These are phyloP conservation scores for Solenodon paradoxus DNA, from an alignment of 2,113 vertebrate species.

Conservation along the genomic window DNA sequence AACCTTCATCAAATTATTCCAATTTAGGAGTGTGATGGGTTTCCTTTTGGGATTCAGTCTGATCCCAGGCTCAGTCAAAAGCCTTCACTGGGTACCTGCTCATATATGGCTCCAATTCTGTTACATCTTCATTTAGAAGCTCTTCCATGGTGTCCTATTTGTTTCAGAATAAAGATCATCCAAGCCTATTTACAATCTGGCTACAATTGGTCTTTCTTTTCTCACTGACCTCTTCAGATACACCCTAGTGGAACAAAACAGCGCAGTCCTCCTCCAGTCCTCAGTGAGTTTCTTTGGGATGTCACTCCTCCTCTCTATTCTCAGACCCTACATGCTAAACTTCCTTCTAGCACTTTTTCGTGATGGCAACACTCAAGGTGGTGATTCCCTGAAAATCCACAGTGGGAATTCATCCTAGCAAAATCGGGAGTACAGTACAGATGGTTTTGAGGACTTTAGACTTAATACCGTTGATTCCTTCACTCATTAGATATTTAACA, in stretches of 20 bases:
- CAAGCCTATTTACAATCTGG: background rate
- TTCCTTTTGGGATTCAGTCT: background rate
- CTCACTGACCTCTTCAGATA: background rate
- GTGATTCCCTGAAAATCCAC: background rate
- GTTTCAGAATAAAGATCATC: background rate
- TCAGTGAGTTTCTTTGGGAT: background rate
- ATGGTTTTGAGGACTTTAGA: background rate
- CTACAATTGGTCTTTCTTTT: background rate
- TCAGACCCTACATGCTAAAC: background rate
- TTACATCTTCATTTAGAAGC: background rate
- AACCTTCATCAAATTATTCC: background rate
- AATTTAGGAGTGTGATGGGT: background rate
- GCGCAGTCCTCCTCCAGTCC: background rate
- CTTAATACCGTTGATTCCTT: background rate
- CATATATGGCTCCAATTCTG: background rate
- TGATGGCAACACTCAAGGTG: too few relatives aligned
- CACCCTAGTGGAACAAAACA: background rate
- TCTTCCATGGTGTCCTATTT: background rate
- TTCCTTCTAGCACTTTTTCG: background rate
- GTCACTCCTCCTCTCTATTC: background rate
- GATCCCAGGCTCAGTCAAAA: background rate
- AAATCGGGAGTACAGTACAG: background rate
- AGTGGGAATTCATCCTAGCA: background rate
- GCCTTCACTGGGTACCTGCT: background rate
- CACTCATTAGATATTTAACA: background rate